A percentile compares a stretch with the other conserved stretches of the same genome.
Evolutionary conservation across 2,888 invertebrate species (phyloP).

Genomic region (Copidosoma aretas): DNA sequence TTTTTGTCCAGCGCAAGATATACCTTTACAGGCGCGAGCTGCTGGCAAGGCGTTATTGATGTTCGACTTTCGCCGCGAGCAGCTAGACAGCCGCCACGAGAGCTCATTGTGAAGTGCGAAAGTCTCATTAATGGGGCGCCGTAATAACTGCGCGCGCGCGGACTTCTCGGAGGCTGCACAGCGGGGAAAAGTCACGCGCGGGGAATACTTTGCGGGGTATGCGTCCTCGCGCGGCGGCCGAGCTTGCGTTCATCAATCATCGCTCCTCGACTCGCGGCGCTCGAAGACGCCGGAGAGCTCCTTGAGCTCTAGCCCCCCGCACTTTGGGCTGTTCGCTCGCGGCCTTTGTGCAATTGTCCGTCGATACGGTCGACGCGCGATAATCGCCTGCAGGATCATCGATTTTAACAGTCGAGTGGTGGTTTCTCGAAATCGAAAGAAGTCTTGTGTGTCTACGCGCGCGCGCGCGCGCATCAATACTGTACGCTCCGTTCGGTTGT

Average conservation of each 20-base stretch:
- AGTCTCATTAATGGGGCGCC: conserved; percentile 37
- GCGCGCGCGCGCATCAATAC: too few species aligned
- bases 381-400: too few species aligned
- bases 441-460: too few species aligned
- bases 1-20: conserved; percentile 10
- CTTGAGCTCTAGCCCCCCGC: too few species aligned
- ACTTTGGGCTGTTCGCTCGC: too few species aligned
- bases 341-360: background rate
- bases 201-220: conserved; percentile 26
- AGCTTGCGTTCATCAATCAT: conserved; percentile 34
- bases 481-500: too few species aligned
- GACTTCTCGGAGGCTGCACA: too few species aligned
- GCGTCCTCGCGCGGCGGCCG: conserved; percentile 9
- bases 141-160: too few species aligned
- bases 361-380: too few species aligned
- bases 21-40: too few species aligned
- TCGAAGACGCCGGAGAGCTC: background rate
- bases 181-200: conserved; percentile 16
- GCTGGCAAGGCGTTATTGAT: conserved; percentile 29
- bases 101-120: conserved; percentile 36
- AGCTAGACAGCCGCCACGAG: background rate
- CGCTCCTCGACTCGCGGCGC: background rate
- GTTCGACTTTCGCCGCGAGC: conserved; percentile 37
- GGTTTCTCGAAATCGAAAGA: too few species aligned
- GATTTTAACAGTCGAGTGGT: too few species aligned